phyloP scores from a whole-genome alignment of 1,140 invertebrate genomes.

The Drosophila nasuta region DNA sequence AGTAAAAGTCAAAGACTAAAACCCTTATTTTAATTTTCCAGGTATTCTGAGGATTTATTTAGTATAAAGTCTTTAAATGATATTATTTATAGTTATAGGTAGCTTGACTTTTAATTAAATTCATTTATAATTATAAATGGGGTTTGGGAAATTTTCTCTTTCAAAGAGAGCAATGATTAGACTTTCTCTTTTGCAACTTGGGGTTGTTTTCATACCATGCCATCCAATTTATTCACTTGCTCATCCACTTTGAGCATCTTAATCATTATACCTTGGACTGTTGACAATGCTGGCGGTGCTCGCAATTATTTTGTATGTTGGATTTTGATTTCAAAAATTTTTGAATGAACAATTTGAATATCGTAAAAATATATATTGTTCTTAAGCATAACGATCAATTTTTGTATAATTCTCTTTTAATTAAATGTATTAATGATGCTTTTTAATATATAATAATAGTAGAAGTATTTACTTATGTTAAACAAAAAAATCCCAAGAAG shows the following conservation, averaged over 20 bases:
- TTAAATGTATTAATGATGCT: too few relatives aligned
- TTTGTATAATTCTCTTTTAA: too few relatives aligned
- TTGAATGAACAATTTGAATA: background rate
- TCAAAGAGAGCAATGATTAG: background rate
- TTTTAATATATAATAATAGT: too few relatives aligned
- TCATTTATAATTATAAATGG: background rate
- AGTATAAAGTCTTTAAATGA: background rate
- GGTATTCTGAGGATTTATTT: too few relatives aligned
- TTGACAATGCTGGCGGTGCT: background rate
- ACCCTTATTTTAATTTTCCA: background rate
- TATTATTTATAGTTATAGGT: background rate
- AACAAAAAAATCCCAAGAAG: too few relatives aligned
- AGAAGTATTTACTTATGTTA: too few relatives aligned
- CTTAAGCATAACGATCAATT: too few relatives aligned
- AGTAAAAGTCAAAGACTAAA: background rate
- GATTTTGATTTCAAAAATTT: background rate
- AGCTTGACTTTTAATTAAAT: background rate
- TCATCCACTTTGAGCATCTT: background rate
- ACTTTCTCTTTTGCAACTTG: background rate
- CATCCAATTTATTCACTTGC: background rate
- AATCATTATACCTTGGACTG: background rate
- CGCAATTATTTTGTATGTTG: background rate
- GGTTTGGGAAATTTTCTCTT: conserved; percentile 28
- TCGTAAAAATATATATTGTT: too few relatives aligned
- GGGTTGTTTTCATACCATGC: conserved; percentile 28